Evolutionary conservation across 1,140 invertebrate genomes (phyloP).

Genomic region (Coenobita brevimanus): DNA sequence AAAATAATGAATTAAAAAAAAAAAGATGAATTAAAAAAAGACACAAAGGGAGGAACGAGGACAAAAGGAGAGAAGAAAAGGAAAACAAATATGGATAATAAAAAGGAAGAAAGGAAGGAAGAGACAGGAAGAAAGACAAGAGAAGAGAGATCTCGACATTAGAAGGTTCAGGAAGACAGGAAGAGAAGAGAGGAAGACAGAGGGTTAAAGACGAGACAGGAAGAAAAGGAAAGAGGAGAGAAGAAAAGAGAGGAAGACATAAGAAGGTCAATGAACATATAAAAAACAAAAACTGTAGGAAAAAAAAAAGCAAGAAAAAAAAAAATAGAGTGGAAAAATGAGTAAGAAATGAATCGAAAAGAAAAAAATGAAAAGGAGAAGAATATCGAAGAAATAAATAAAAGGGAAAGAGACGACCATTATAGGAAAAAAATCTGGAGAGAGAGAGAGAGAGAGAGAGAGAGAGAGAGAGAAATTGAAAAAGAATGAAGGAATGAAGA

Average conservation of each 20-base stretch:
- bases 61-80: too few species aligned
- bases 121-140: too few species aligned
- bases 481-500: not conserved
- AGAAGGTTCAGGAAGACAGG: too few species aligned
- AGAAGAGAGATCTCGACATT: too few species aligned
- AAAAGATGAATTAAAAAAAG: too few species aligned
- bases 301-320: not conserved
- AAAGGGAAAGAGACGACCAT: not conserved
- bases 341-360: not conserved
- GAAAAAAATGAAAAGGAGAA: not conserved
- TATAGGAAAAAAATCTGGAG: not conserved
- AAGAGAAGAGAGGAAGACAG: not conserved
- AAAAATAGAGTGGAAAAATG: not conserved
- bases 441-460: not conserved
- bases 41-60: too few species aligned
- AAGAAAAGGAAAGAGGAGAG: not conserved
- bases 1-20: too few species aligned
- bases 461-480: not conserved
- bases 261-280: not conserved
- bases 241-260: not conserved
- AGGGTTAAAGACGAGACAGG: not conserved
- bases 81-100: too few species aligned
- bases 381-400: not conserved
- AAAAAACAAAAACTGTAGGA: not conserved
- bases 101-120: too few species aligned